A percentile compares a stretch with the other conserved stretches of the same genome.
These are phyloP conservation scores for Semotilus atromaculatus DNA, from an alignment of 2,797 vertebrate genomes.

Conservation along the genomic window DNA sequence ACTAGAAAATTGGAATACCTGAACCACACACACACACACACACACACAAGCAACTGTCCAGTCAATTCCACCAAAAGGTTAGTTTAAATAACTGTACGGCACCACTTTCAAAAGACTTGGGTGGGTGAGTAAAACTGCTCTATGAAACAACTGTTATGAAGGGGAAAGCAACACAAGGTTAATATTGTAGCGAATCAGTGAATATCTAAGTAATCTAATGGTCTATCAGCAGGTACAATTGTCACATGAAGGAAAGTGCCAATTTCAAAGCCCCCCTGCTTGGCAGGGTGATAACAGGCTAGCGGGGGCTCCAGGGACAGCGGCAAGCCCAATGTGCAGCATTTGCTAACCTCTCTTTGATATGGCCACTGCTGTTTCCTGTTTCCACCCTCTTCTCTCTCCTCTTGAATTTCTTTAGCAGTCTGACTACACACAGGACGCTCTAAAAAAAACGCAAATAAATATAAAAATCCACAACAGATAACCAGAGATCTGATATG, in stretches of 20 bases:
- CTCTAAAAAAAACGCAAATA: not conserved
- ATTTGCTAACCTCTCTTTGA: slow-evolving; percentile 63
- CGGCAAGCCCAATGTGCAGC: slow-evolving; percentile 44
- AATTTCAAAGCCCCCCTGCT: slow-evolving; percentile 71
- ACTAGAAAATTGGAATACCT: too few relatives aligned
- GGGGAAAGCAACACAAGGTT: slow-evolving; percentile 54
- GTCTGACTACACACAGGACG: slow-evolving; percentile 35
- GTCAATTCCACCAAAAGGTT: not conserved
- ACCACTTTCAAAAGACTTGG: slow-evolving; percentile 37
- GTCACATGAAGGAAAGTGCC: slow-evolving; percentile 73
- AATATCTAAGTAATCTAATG: slow-evolving; percentile 70
- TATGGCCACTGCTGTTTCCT: slow-evolving; percentile 50
- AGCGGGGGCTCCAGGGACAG: slow-evolving; percentile 61
- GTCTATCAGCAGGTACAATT: slow-evolving; percentile 71
- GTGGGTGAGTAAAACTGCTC: slow-evolving; percentile 26
- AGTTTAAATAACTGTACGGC: slow-evolving; percentile 25
- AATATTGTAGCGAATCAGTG: slow-evolving; percentile 52
- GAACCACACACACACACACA: too few relatives aligned
- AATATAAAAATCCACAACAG: not conserved
- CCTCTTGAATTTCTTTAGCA: slow-evolving; percentile 20
- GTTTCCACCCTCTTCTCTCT: slow-evolving; percentile 34
- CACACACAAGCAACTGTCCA: too few relatives aligned
- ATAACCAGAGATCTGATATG: slow-evolving; percentile 55
- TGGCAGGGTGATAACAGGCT: slow-evolving; percentile 69
- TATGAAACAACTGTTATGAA: slow-evolving; percentile 56